Base-by-base conservation (phyloP, 2,888 invertebrate species). In the Sepioteuthis lessoniana region DNA sequence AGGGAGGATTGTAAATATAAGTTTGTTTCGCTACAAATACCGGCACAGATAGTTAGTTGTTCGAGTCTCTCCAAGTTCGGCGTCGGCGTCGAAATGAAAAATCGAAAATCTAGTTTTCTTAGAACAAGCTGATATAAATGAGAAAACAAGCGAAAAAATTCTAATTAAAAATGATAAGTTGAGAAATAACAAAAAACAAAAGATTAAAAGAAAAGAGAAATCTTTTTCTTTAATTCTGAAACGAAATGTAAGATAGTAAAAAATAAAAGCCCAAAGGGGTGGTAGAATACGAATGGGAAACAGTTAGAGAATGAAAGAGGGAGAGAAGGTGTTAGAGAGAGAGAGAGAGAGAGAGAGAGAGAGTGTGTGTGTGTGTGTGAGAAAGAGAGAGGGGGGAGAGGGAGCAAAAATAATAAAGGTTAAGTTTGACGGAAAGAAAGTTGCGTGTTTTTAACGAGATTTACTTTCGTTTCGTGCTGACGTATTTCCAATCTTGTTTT, bases 401-500 rank as follows among this genome's bases (percentile, higher is more conserved):
- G 13, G n/a, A 76, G 19, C 0, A 35, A 35, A 35, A 35, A 76
- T 16, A n/a, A 76, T 76, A 35, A 35, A 25, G 35, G 31, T 76
- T 35, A n/a, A 76, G 35, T 76, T 76, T 76, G n/a, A 76, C n/a
- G 76, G n/a, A 76, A 76, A 13, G 76, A 76, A 76, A n/a, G 13
- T 76, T 76, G 76, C 76, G 76, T 76, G 76, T 76, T 76, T 31
- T 76, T 76, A 76, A 76, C 76, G 19, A n/a, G n/a, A 76, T n/a
- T 76, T n/a, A n/a, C n/a, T 76, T 76, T n/a, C n/a, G 76, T 76
- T 76, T 76, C 76, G 76, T 76, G 76, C n/a, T 76, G 76, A 76
- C 76, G 76, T 35, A 60, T 76, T 76, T 76, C n/a, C 76, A 76
- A 76, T 76, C 76, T 76, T 76, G 76, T 35, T 76, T 76, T 76